A percentile compares a stretch with the other conserved stretches of the same genome.
phyloP scores from a whole-genome alignment of 2,888 invertebrate genomes.

The Empis stercorea region DNA sequence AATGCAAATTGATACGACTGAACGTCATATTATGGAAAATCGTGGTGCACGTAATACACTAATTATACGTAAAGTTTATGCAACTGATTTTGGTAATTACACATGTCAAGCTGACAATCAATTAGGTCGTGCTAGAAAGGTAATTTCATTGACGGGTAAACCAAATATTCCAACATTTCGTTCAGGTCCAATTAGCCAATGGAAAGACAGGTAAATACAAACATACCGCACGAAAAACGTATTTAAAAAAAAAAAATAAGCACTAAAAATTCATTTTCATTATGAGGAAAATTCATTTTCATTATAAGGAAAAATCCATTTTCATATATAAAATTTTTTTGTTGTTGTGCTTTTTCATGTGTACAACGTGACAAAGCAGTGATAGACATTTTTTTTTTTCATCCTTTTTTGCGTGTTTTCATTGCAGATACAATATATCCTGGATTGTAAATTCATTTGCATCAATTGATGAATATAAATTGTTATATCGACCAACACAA shows the following conservation, averaged over 20 bases:
- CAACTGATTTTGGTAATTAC: slow-evolving; percentile 46
- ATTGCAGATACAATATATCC: slow-evolving; percentile 40
- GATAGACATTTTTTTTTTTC: no score
- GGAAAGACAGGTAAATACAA: slow-evolving; percentile 37
- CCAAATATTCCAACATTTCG: slow-evolving; percentile 43
- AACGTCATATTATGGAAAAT: slow-evolving; percentile 43
- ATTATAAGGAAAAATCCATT: no score
- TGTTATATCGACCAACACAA: slow-evolving; percentile 30
- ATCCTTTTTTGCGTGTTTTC: not conserved
- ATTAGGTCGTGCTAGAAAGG: slow-evolving; percentile 42
- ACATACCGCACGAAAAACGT: no score
- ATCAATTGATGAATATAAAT: slow-evolving; percentile 44
- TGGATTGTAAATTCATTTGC: slow-evolving; percentile 46
- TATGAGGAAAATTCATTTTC: no score
- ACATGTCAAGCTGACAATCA: slow-evolving; percentile 47
- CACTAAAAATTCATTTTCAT: no score
- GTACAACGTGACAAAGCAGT: no score
- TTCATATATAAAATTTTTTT: no score
- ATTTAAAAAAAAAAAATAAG: not conserved
- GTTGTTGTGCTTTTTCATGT: no score
- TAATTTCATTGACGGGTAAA: slow-evolving; percentile 43
- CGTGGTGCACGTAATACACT: slow-evolving; percentile 44
- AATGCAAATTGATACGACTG: slow-evolving; percentile 44
- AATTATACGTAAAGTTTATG: slow-evolving; percentile 43
- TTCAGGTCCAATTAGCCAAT: slow-evolving; percentile 40